Evolutionary conservation across 2,113 vertebrate species (phyloP).

Genomic region (Notothenia coriiceps): DNA sequence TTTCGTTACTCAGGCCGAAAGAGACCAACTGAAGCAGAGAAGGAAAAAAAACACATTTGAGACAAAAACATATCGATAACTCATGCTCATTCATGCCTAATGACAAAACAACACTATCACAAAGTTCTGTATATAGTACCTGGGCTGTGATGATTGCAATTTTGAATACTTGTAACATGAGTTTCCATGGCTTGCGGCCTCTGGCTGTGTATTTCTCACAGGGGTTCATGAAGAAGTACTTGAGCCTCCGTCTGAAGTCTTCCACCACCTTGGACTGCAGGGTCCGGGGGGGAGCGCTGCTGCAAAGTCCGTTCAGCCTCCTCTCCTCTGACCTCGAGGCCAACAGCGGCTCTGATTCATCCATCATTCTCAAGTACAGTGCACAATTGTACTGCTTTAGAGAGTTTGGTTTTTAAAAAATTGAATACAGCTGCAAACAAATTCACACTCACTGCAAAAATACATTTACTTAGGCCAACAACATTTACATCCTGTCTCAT

Average conservation of each 20-base stretch:
- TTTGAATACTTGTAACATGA: constrained; percentile 93
- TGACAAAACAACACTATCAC: background rate
- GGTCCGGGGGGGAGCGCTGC: constrained; percentile 3
- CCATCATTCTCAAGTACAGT: constrained; percentile 48
- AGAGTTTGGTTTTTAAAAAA: too few relatives aligned
- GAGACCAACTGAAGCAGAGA: constrained; percentile 87
- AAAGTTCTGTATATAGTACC: constrained; percentile 71
- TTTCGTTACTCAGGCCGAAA: constrained; percentile 96
- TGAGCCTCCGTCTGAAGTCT: constrained; percentile 90
- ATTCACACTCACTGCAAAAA: too few relatives aligned
- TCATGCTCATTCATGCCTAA: background rate
- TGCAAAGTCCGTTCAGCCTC: constrained; percentile 15
- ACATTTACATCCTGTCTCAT: background rate
- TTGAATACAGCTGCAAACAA: too few relatives aligned
- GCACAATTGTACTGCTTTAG: background rate
- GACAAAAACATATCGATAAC: background rate
- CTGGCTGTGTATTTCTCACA: constrained; percentile 96
- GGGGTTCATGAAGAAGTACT: constrained; percentile 97
- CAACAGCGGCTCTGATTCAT: constrained; percentile 58
- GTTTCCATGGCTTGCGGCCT: constrained; percentile 95
- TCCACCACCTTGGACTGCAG: constrained; percentile 85
- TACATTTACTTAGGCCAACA: too few relatives aligned
- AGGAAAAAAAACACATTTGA: background rate
- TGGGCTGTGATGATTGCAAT: constrained; percentile 92
- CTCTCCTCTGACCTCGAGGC: constrained; percentile 19